phyloP scores from a whole-genome alignment of 2,888 invertebrate genomes.

The Norana najaformis region DNA sequence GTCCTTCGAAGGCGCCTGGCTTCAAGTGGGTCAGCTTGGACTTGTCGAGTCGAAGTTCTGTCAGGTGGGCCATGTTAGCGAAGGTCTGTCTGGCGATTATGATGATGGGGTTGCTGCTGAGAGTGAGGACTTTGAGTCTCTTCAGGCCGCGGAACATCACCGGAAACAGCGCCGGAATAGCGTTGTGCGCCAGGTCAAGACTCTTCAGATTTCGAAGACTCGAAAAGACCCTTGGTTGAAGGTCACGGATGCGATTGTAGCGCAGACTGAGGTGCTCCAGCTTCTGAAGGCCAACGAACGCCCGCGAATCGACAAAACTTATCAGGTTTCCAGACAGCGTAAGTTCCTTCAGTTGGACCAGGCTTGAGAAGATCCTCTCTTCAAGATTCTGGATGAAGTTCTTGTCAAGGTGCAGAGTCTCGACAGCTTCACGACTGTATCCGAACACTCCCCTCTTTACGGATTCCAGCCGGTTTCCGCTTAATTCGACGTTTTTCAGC shows the following conservation, averaged over 20 bases:
- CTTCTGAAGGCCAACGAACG: constrained; percentile 39
- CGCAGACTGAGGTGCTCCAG: constrained; percentile 40
- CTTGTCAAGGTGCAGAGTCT: neutral
- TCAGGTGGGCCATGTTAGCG: constrained; percentile 36
- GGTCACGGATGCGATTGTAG: constrained; percentile 44
- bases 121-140: constrained; percentile 37
- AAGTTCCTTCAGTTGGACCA: neutral
- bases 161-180: constrained; percentile 45
- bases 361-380: neutral
- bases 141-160: constrained; percentile 45
- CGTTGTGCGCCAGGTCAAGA: constrained; percentile 43
- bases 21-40: constrained; percentile 40
- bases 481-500: constrained; percentile 29
- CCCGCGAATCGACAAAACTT: constrained; percentile 32
- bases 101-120: constrained; percentile 41
- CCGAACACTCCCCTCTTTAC: neutral
- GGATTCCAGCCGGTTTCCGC: neutral
- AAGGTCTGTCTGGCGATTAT: constrained; percentile 43
- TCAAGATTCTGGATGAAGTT: constrained; percentile 3
- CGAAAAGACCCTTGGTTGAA: constrained; percentile 43
- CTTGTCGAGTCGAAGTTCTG: constrained; percentile 40
- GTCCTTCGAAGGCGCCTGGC: constrained; percentile 42
- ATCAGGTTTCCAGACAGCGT: constrained; percentile 38
- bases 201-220: constrained; percentile 34
- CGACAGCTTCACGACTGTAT: neutral